Evolutionary conservation across 1,140 invertebrate species (phyloP), one percentile per base, ranked within the genome.

Genomic region (Triops cancriformis): DNA sequence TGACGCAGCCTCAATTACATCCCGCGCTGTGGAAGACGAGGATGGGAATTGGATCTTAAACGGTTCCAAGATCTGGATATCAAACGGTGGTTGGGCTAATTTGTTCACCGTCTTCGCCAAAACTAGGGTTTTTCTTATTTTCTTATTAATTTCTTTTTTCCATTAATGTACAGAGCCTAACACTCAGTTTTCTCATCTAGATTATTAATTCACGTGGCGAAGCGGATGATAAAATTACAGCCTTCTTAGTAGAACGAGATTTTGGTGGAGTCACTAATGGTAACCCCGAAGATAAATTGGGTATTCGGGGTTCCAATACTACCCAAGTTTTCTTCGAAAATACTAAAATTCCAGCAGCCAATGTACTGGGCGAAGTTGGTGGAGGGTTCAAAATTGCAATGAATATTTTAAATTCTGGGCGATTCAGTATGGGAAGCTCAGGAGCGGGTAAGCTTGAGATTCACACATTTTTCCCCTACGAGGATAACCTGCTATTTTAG

Each of bases 191-290:
- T n/a, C n/a, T n/a, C n/a, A n/a, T n/a, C n/a, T 9, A 73, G 64
- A 42, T 77, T 81, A 83, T 79, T 85, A 85, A 7, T 80, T 83
- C 1, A 27, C 76, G 0, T 74, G 80, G 82, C 0, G 79, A 80
- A 0, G 80, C 79, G 77, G 78, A 80, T 18, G 81, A 85, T 0
- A 79, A 85, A 80, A 83, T 92, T 0, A 89, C 90, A 0, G 88
- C 91, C 4, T 94, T 96, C 81, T 86, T 95, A 76, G 90, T 97
- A 1, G 93, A 95, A 79, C 85, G 89, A 77, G 83, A 84, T 27
- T 89, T 88, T 81, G 88, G 88, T 11, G 93, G 93, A 27, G 87
- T 97, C 0, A 88, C 87, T 1, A 87, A 88, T 81, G 89, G 89
- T 12, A 86, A 90, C 14, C 86, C 88, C n/a, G 89, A 91, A 79